Base-by-base conservation (phyloP, 2,888 invertebrate genomes). In the Pycnomerus fuliginosus region DNA sequence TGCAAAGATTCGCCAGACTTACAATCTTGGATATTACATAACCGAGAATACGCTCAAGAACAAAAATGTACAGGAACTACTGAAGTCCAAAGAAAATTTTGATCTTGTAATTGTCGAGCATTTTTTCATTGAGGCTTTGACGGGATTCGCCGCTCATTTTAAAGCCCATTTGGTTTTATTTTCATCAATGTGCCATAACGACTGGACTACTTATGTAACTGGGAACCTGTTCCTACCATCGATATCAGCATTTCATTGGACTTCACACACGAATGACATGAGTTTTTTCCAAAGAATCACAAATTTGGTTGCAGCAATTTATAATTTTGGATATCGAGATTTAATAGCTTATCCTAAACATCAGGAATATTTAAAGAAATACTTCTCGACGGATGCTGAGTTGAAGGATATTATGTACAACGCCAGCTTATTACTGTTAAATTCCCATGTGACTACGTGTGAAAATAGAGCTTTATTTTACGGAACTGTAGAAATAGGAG, bases 221-320 rank as follows among this genome's bases (percentile, higher is more conserved):
- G 78, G 77, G 1, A 64, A 74, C 33, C 72, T 77, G 1, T 64
- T 65, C 1, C 73, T 76, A 1, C 73, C 74, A 57, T 72, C 79
- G 1, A 76, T 74, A 58, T 70, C 76, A 23, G 76, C 79, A 0
- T 74, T 77, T 35, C 66, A 71, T 5, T 71, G 73, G 43, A 52
- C 73, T 34, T 64, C 69, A 2, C 73, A 64, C 36, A 56, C 68
- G 23, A 70, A 76, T 14, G 62, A 63, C 24, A 76, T 78, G 67
- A 76, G 67, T 23, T 80, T 84, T 48, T 63, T 66, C 56, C 73
- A 78, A 53, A 65, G 85, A 51, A 24, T 80, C 0, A 62, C 71
- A 10, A 85, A 83, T 57, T 66, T 76, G 0, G 70, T 72, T 1
- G 54, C 59, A 1, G 64, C 67, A 0, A 34, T 72, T 1, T 67